Evolutionary conservation across 2,888 invertebrate species (phyloP).

Genomic region (Yponomeuta sedellus): DNA sequence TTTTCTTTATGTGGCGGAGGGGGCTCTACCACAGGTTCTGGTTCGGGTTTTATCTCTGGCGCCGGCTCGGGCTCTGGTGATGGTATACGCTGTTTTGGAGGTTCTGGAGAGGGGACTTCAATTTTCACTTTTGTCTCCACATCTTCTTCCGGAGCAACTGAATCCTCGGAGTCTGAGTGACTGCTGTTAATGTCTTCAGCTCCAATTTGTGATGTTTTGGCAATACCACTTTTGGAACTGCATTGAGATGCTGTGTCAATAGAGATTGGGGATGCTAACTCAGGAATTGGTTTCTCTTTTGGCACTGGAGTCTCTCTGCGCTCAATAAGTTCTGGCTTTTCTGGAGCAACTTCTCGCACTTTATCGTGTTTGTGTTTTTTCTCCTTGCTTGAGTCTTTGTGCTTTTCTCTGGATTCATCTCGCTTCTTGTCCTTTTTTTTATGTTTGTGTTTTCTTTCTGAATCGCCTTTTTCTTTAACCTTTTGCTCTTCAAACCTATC

Average conservation of each 20-base stretch:
- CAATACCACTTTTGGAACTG: conserved; percentile 65
- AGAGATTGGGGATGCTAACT: conserved; percentile 66
- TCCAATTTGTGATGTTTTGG: conserved; percentile 49
- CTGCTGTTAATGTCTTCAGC: conserved; percentile 59
- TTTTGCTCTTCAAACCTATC: conserved; percentile 55
- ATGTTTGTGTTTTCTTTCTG: conserved; percentile 76
- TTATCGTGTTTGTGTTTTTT: conserved; percentile 76
- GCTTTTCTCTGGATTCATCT: conserved; percentile 78
- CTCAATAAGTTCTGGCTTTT: conserved; percentile 69
- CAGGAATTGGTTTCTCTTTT: conserved; percentile 56
- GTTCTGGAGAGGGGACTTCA: conserved; percentile 54
- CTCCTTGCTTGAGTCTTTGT: conserved; percentile 72
- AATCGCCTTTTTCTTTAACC: conserved; percentile 69
- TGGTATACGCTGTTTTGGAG: conserved; percentile 36
- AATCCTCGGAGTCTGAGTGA: conserved; percentile 67
- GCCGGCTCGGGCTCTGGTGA: conserved; percentile 39
- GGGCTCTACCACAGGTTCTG: conserved; percentile 49
- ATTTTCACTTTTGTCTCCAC: conserved; percentile 56
- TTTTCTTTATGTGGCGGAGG: conserved; percentile 57
- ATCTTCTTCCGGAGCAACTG: conserved; percentile 61
- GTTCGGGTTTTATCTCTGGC: conserved; percentile 38
- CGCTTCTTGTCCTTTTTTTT: conserved; percentile 81
- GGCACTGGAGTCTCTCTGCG: conserved; percentile 56
- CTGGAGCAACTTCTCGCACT: conserved; percentile 59
- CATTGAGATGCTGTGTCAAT: conserved; percentile 71